Evolutionary conservation across 2,113 vertebrate species (phyloP).

Genomic region (Antigone vipio): DNA sequence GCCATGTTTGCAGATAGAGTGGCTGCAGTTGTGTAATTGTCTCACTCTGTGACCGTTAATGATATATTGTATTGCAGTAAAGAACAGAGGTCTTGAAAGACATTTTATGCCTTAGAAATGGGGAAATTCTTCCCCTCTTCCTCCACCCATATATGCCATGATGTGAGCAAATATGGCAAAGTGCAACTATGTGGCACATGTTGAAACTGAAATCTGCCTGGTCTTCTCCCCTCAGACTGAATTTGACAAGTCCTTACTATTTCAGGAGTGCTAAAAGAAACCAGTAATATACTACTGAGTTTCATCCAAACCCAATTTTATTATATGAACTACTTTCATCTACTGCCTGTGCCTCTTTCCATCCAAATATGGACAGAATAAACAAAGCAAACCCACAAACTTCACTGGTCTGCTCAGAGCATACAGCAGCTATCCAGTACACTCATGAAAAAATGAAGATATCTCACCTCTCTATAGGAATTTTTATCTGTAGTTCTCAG

Average conservation of each 20-base stretch:
- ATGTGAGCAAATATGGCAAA: conserved; percentile 53
- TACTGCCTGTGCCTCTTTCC: conserved; percentile 26
- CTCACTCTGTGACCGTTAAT: background rate
- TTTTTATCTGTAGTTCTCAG: background rate
- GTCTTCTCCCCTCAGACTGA: conserved; percentile 1
- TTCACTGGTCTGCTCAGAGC: background rate
- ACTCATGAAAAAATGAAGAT: background rate
- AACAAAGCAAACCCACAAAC: conserved; percentile 34
- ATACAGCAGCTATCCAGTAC: background rate
- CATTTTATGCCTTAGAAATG: conserved; percentile 21
- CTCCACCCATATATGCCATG: background rate
- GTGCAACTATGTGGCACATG: conserved; percentile 19
- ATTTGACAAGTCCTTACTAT: conserved; percentile 53
- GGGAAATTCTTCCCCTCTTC: conserved; percentile 13
- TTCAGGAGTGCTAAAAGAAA: conserved; percentile 36
- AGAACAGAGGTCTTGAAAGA: conserved; percentile 29
- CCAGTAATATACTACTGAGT: conserved; percentile 11
- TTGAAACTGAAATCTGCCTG: conserved; percentile 7
- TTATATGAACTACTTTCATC: conserved; percentile 41
- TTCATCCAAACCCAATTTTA: conserved; percentile 44
- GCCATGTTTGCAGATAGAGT: background rate
- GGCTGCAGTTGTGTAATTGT: background rate
- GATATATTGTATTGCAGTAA: background rate
- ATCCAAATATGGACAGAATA: conserved; percentile 49
- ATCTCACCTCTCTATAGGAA: background rate